A percentile compares a stretch with the other conserved stretches of the same genome.
Evolutionary conservation across 2,797 vertebrate species (phyloP).

Genomic region (Oreortyx pictus): DNA sequence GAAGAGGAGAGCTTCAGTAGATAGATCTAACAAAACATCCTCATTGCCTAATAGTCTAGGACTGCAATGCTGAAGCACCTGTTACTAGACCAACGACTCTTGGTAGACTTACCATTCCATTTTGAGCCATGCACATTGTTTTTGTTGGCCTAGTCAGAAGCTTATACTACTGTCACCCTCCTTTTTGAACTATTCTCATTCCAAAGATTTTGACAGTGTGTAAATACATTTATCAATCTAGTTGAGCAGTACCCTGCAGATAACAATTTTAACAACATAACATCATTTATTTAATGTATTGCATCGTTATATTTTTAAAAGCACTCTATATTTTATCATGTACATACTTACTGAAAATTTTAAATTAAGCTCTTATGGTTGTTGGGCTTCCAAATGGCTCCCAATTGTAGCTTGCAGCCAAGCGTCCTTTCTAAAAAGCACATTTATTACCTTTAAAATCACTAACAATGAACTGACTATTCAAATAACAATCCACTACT

Average conservation of each 20-base stretch:
- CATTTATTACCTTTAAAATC: background rate
- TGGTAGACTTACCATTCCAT: background rate
- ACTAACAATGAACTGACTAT: background rate
- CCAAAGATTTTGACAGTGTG: background rate
- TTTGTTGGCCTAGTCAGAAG: background rate
- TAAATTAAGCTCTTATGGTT: background rate
- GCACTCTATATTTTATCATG: background rate
- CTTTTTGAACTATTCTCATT: background rate
- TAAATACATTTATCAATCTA: background rate
- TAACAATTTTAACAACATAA: background rate
- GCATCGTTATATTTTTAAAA: background rate
- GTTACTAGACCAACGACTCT: background rate
- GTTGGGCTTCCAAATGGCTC: constrained; percentile 19
- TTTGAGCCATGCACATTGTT: background rate
- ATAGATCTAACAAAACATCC: background rate
- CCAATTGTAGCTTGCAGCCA: background rate
- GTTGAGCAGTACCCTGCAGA: background rate
- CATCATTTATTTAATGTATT: background rate
- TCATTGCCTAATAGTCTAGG: background rate
- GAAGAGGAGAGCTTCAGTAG: background rate
- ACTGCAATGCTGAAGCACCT: background rate
- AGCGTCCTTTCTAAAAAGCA: background rate
- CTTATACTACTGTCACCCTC: background rate
- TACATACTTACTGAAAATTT: background rate
- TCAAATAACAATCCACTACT: background rate